Conservation (phyloP, 1,140 invertebrate genomes). For the Diorhabda sublineata region DNA sequence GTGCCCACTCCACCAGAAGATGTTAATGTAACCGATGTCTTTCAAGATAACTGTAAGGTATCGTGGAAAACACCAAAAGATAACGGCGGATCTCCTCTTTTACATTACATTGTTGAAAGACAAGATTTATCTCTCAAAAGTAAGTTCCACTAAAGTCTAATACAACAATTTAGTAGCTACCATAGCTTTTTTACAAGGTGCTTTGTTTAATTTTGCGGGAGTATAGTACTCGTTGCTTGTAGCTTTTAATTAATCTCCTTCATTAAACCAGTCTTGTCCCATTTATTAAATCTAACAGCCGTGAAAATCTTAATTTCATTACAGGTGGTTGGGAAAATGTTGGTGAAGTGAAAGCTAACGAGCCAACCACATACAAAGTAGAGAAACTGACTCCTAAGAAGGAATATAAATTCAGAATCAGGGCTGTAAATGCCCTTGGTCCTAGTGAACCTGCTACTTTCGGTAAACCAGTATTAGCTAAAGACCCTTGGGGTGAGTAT, state of each 20-base stretch:
- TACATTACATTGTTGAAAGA: slow-evolving; percentile 91
- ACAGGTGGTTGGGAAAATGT: slow-evolving; percentile 80
- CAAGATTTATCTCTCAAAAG: slow-evolving; percentile 84
- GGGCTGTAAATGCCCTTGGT: slow-evolving; percentile 88
- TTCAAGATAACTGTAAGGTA: slow-evolving; percentile 86
- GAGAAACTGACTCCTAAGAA: slow-evolving; percentile 82
- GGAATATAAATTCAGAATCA: slow-evolving; percentile 92
- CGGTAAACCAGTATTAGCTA: slow-evolving; percentile 82
- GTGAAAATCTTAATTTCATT: slow-evolving; percentile 11
- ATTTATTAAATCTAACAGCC: too few species aligned
- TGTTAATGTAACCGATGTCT: slow-evolving; percentile 88
- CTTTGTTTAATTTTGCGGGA: too few species aligned
- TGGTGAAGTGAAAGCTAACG: slow-evolving; percentile 63
- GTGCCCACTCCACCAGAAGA: slow-evolving; percentile 82
- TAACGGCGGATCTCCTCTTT: slow-evolving; percentile 87
- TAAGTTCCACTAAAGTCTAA: slow-evolving; percentile 38
- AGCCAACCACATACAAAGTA: slow-evolving; percentile 75
- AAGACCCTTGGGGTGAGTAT: slow-evolving; percentile 91
- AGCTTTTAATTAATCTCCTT: slow-evolving; percentile 5
- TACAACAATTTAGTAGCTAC: too few species aligned
- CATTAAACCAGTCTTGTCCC: background rate
- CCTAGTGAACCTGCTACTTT: slow-evolving; percentile 84
- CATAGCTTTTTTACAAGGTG: too few species aligned
- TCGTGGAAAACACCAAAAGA: slow-evolving; percentile 89
- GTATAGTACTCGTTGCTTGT: background rate